A percentile compares a stretch with the other conserved stretches of the same genome.
These are phyloP conservation scores for Hemistola chrysoprasaria DNA, from an alignment of 2,888 invertebrate genomes.

Conservation along the genomic window DNA sequence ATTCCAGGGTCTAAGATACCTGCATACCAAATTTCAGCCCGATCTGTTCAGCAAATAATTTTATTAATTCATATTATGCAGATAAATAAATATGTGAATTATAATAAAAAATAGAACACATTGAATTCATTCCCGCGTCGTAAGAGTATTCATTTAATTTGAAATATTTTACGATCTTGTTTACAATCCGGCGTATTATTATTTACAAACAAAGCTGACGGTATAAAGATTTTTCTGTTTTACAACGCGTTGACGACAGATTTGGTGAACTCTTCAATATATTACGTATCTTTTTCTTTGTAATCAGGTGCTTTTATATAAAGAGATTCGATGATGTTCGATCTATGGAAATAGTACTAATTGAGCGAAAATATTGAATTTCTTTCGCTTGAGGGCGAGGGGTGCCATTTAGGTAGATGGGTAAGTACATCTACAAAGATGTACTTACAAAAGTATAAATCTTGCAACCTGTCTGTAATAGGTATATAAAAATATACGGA, in stretches of 20 bases:
- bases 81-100: too few relatives aligned
- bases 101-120: too few relatives aligned
- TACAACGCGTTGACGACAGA: conserved; percentile 38
- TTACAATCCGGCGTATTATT: conserved; percentile 42
- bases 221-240: conserved; percentile 36
- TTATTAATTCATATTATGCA: too few relatives aligned
- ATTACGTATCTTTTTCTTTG: conserved; percentile 31
- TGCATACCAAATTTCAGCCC: too few relatives aligned
- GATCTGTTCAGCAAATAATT: too few relatives aligned
- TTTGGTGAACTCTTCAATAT: conserved; percentile 42
- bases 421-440: too few relatives aligned
- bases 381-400: conserved; percentile 32
- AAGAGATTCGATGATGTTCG: conserved; percentile 44
- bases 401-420: neutral
- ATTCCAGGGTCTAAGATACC: too few relatives aligned
- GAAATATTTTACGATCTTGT: conserved; percentile 34
- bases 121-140: too few relatives aligned
- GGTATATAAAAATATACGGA: too few relatives aligned
- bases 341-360: conserved; percentile 43
- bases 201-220: conserved; percentile 49
- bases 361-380: conserved; percentile 53
- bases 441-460: too few relatives aligned
- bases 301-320: conserved; percentile 51
- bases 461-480: too few relatives aligned
- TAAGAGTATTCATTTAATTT: conserved; percentile 27